A percentile compares a stretch with the other conserved stretches of the same genome.
Conservation (phyloP, 2,113 vertebrate genomes). For the Oenanthe melanoleuca region DNA sequence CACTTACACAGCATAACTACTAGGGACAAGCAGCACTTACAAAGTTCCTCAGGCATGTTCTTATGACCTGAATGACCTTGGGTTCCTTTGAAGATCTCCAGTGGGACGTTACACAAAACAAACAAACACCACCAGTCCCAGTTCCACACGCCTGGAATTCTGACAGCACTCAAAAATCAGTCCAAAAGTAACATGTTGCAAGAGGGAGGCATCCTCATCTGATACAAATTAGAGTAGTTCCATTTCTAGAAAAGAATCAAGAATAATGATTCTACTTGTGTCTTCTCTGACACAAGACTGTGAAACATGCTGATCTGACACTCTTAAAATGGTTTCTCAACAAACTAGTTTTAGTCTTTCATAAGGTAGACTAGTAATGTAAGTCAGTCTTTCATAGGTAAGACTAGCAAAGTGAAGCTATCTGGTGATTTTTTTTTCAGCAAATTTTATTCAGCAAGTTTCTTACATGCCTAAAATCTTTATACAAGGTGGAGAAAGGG, state of each 20-base stretch:
- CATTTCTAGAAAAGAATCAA: not conserved
- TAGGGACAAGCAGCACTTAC: not conserved
- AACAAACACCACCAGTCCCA: not conserved
- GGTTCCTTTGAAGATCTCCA: not conserved
- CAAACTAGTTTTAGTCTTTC: not conserved
- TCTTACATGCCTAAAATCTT: not conserved
- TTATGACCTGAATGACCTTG: not conserved
- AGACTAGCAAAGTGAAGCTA: not conserved
- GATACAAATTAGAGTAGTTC: not conserved
- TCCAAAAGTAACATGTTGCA: not conserved
- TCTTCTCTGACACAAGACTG: not conserved
- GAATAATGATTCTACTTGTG: not conserved
- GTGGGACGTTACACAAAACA: not conserved
- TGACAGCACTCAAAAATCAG: not conserved
- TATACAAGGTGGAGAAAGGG: not conserved
- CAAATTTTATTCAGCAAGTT: not conserved
- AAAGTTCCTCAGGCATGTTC: not conserved
- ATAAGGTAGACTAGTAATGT: not conserved
- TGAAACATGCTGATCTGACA: not conserved
- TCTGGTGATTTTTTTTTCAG: not conserved
- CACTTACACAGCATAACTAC: not conserved
- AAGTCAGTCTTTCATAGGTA: not conserved
- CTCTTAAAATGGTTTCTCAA: not conserved
- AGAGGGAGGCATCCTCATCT: not conserved
- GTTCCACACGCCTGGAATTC: not conserved